phyloP scores from a whole-genome alignment of 2,888 invertebrate species.

The Calameuta pallipes region DNA sequence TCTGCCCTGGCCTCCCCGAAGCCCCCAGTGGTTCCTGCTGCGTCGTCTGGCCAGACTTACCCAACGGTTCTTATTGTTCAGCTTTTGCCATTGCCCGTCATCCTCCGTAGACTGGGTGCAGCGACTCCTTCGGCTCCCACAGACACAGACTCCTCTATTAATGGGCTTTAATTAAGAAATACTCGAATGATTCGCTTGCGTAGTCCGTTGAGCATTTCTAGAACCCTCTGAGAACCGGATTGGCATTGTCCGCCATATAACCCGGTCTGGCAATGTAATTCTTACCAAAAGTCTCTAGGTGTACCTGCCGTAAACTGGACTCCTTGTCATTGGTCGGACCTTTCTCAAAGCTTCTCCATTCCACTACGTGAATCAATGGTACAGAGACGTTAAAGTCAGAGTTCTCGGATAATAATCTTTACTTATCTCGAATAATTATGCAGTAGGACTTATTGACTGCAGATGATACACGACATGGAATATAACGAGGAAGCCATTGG shows the following conservation, averaged over 20 bases:
- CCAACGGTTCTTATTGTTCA: constrained; percentile 36
- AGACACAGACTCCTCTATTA: constrained; percentile 26
- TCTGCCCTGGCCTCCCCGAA: constrained; percentile 23
- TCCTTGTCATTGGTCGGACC: neutral
- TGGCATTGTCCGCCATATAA: neutral
- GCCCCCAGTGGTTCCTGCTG: constrained; percentile 20
- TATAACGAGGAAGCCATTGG: neutral
- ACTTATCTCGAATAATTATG: neutral
- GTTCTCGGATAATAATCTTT: neutral
- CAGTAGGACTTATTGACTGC: neutral
- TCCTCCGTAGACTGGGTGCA: constrained; percentile 15
- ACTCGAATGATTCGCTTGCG: neutral
- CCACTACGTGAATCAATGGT: neutral
- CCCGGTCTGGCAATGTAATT: neutral
- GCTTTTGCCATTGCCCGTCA: constrained; percentile 22
- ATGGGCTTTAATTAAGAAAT: constrained; percentile 31
- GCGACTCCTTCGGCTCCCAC: neutral
- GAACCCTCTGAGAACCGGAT: neutral
- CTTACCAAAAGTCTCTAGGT: neutral
- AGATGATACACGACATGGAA: neutral
- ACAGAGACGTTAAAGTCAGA: neutral
- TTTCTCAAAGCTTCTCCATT: neutral
- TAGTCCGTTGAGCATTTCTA: neutral
- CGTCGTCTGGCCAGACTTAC: constrained; percentile 31
- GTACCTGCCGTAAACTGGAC: neutral